Evolutionary conservation across 2,797 vertebrate genomes (phyloP), one percentile per base, ranked within the genome.

Genomic region (Halcyon smyrnensis): DNA sequence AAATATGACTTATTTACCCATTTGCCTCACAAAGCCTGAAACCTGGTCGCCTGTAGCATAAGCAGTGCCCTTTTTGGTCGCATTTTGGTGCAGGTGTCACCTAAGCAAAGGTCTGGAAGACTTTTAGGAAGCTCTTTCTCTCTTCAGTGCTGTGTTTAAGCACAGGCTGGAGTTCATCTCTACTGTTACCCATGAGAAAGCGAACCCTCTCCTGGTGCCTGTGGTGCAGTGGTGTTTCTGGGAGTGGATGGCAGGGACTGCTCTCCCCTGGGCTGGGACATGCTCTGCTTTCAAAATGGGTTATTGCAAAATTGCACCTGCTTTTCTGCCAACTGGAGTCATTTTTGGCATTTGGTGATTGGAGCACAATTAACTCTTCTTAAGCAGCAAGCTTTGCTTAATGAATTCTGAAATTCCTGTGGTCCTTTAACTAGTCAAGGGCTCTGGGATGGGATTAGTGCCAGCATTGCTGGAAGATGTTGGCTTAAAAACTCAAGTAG

Each of bases 311-410:
- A 75, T 71, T 89, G 65, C 94, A 89, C 89, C 75, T 94, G 95
- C 95, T 97, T 96, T 94, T 94, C 95, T 96, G 90, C 78, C 94
- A 87, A 85, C 95, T 94, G 2, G 2, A 91, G 63, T 65, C 1
- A 28, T 87, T 95, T 93, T 87, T 57, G 80, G 88, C 90, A 57
- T 95, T 95, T 92, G 94, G 94, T 96, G 94, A 89, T 87, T 81
- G 90, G 88, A 96, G 94, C 92, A 94, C 92, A 92, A 96, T 97
- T 95, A 95, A 95, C 94, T 93, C 90, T 97, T 94, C 88, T 94
- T 53, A 85, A 93, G 76, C 93, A 5, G 92, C 73, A 73, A 5
- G 96, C 96, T 97, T 97, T 92, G 96, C 90, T 94, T 95, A 93
- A 93, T 90, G 51, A 97, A 94, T 93, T 84, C 57, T 94, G 86